phyloP scores from a whole-genome alignment of 2,888 invertebrate genomes.

The Lithophane ornitopus region DNA sequence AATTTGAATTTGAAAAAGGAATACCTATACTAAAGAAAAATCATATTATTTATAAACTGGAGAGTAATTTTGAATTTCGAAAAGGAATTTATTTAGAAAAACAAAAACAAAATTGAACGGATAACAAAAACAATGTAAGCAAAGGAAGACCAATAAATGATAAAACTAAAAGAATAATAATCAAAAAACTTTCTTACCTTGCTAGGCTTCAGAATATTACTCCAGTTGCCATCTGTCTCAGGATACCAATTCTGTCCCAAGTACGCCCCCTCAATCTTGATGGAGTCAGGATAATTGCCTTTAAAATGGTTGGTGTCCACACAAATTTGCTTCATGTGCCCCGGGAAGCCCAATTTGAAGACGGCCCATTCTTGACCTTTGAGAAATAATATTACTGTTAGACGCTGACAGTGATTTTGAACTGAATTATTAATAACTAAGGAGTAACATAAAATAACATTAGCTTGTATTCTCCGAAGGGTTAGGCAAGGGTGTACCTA shows the following conservation, averaged over 20 bases:
- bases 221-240: constrained; percentile 81
- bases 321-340: constrained; percentile 86
- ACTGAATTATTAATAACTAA: neutral
- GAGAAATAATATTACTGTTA: constrained; percentile 55
- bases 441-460: neutral
- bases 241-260: constrained; percentile 77
- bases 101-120: too few species aligned
- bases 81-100: neutral
- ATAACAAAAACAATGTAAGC: neutral
- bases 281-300: constrained; percentile 92
- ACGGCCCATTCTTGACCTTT: constrained; percentile 92
- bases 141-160: neutral
- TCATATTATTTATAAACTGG: too few species aligned
- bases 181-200: constrained; percentile 83
- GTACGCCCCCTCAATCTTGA: constrained; percentile 89
- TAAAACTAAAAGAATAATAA: neutral
- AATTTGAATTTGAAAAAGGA: neutral
- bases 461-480: too few species aligned
- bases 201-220: constrained; percentile 84
- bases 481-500: too few species aligned
- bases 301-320: constrained; percentile 92
- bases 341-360: constrained; percentile 90
- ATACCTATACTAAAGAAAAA: neutral
- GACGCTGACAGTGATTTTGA: neutral
- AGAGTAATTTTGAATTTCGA: neutral